A percentile compares a stretch with the other conserved stretches of the same genome.
Evolutionary conservation across 2,113 vertebrate genomes (phyloP).

Genomic region (Zapornia atra): DNA sequence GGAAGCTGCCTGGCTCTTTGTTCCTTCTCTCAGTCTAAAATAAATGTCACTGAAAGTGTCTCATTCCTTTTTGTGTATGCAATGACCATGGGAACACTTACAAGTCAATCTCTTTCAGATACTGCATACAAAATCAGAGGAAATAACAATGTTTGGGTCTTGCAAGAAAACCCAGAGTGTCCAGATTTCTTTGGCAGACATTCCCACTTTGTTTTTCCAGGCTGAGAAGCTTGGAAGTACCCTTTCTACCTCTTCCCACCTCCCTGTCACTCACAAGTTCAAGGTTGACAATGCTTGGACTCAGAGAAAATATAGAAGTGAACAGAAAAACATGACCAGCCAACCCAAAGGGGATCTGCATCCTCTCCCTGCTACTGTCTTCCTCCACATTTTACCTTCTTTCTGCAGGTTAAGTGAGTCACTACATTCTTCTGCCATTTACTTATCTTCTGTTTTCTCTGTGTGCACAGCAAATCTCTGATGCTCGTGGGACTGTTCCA

Average conservation of each 20-base stretch:
- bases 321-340: background rate
- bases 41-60: conserved; percentile 6
- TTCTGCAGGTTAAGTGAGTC: conserved; percentile 28
- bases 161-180: conserved; percentile 24
- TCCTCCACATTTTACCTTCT: background rate
- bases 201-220: conserved; percentile 22
- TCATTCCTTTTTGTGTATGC: background rate
- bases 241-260: background rate
- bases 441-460: conserved; percentile 36
- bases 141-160: conserved; percentile 36
- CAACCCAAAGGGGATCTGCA: background rate
- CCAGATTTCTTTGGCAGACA: conserved; percentile 47
- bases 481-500: background rate
- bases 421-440: conserved; percentile 32
- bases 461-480: conserved; percentile 6
- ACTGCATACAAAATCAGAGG: background rate
- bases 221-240: conserved; percentile 4
- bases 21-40: conserved; percentile 22
- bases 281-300: background rate
- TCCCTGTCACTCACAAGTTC: background rate
- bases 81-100: background rate
- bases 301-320: background rate
- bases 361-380: background rate
- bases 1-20: conserved; percentile 16
- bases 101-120: conserved; percentile 30